phyloP scores from a whole-genome alignment of 2,113 vertebrate genomes.

The Upupa epops region DNA sequence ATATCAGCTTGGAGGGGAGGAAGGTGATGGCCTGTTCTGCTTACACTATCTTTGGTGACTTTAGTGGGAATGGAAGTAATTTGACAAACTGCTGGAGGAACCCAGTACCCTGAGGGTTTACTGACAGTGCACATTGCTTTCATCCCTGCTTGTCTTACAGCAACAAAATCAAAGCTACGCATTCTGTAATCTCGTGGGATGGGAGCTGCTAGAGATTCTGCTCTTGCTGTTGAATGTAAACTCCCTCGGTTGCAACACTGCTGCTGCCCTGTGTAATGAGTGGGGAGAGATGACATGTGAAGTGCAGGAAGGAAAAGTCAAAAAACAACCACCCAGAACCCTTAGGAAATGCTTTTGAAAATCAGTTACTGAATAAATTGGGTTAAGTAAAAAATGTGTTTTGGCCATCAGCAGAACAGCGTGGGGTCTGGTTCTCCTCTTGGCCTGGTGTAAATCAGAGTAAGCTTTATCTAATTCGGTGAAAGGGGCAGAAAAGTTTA shows the following conservation, averaged over 20 bases:
- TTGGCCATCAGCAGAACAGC: background rate
- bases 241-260: constrained; percentile 3
- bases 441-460: background rate
- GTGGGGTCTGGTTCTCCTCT: background rate
- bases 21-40: background rate
- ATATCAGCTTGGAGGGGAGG: background rate
- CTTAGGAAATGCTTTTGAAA: constrained; percentile 50
- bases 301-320: background rate
- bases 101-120: background rate
- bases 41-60: background rate
- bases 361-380: background rate
- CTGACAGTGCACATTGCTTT: background rate
- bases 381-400: background rate
- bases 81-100: background rate
- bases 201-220: constrained; percentile 1
- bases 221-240: constrained; percentile 16
- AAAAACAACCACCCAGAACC: background rate
- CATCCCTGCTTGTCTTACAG: constrained; percentile 33
- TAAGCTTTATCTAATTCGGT: background rate
- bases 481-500: background rate
- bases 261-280: background rate
- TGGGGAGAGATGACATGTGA: background rate
- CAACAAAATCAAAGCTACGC: constrained; percentile 31
- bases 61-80: background rate
- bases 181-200: background rate